Conservation (phyloP, 2,113 vertebrate genomes). For the Ceratotherium simum region DNA sequence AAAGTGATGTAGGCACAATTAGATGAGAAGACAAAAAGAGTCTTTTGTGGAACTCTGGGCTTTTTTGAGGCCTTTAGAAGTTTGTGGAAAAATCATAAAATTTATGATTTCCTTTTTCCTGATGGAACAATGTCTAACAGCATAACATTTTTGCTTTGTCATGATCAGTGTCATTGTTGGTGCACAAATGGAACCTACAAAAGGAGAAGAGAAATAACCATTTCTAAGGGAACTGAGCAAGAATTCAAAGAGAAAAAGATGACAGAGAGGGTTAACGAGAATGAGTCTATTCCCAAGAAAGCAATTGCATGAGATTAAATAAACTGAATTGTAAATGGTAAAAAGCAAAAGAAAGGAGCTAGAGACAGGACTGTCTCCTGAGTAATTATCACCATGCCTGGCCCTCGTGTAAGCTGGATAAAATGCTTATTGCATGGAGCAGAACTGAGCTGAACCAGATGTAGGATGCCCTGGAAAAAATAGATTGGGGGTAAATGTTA, state of each 20-base stretch:
- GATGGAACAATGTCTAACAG: neutral
- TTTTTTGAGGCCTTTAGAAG: neutral
- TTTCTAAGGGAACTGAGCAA: neutral
- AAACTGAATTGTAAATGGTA: neutral
- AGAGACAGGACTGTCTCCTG: neutral
- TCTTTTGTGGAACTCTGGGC: neutral
- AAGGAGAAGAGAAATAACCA: neutral
- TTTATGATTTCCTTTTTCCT: neutral
- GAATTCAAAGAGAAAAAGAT: neutral
- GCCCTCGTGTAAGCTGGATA: neutral
- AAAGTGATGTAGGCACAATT: neutral
- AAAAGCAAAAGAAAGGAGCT: neutral
- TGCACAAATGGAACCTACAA: neutral
- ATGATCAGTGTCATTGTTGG: neutral
- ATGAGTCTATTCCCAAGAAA: neutral
- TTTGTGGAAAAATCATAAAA: neutral
- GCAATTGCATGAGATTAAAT: neutral
- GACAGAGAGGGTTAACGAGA: neutral
- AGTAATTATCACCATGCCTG: neutral
- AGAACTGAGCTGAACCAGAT: neutral
- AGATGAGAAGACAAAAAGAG: neutral
- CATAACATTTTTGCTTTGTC: neutral
- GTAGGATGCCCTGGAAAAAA: neutral
- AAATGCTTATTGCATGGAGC: neutral
- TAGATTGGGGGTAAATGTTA: constrained; percentile 3